Evolutionary conservation across 2,888 invertebrate genomes (phyloP), one percentile per base, ranked within the genome.

Genomic region (Neocrepidodera transversa): DNA sequence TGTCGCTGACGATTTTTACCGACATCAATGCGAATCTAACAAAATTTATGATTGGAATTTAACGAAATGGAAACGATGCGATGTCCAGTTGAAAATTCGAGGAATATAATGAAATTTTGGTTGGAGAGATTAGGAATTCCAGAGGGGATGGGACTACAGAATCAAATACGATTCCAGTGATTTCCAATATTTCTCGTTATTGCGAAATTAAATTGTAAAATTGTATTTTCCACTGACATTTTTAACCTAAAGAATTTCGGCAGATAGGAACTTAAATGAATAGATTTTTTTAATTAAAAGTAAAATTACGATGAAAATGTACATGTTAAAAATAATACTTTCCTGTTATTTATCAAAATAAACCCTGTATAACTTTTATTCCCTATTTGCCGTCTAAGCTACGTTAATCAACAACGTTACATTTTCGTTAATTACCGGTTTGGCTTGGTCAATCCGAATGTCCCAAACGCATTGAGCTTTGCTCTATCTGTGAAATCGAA

Each of bases 51-150:
- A 72, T 72, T 71, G 72, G 68, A 71, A 71, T 69, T 68, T 68
- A 71, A 70, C 69, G 72, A 71, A 69, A 66, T 65, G 72, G 64
- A 71, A 69, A 40, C 13, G 32, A 53, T 35, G 62, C 65, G 66
- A 71, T 70, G 73, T 70, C 71, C 73, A 71, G 66, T 69, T 61
- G 66, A 69, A 70, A 71, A 69, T 68, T 66, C 70, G 62, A 68
- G 66, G 64, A 63, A 67, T 67, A 63, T 69, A 73, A 75, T 75
- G 74, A 74, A 76, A 75, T 76, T 75, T 71, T 66, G 67, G 66
- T 67, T 72, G 70, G 72, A 68, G 74, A 75, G 73, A 75, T 75
- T 74, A 71, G 72, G 74, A 75, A 75, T 76, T 76, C 74, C 74
- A 67, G 67, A 71, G 72, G 74, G 73, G 69, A 63, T 63, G 28